A percentile compares a stretch with the other conserved stretches of the same genome.
phyloP scores from a whole-genome alignment of 2,797 vertebrate genomes.

The Takifugu rubripes region DNA sequence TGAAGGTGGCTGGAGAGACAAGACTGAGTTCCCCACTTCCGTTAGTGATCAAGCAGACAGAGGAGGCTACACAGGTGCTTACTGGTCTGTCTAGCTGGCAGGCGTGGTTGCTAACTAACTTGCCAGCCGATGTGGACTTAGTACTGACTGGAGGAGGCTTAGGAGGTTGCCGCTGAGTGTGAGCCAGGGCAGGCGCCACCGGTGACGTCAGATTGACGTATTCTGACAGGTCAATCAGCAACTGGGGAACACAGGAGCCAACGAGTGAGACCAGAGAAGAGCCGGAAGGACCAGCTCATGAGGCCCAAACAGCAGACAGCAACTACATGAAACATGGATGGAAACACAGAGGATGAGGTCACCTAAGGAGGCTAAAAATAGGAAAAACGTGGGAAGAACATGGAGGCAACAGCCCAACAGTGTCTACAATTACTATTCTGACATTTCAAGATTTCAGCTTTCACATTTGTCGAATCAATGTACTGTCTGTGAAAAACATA shows the following conservation, averaged over 20 bases:
- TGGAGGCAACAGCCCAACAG: conserved; percentile 17
- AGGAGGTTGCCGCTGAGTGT: conserved; percentile 50
- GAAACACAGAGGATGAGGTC: conserved; percentile 13
- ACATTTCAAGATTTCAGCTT: too few species aligned
- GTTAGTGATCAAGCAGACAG: too few species aligned
- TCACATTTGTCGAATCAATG: too few species aligned
- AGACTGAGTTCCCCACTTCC: neutral
- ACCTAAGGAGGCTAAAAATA: neutral
- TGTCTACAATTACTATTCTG: neutral
- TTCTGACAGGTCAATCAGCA: conserved; percentile 71
- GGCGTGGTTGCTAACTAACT: conserved; percentile 44
- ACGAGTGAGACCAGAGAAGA: conserved; percentile 58
- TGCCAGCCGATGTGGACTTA: conserved; percentile 23
- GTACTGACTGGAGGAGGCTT: conserved; percentile 58
- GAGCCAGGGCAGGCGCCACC: conserved; percentile 24
- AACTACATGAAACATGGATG: conserved; percentile 20
- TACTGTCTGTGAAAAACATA: too few species aligned
- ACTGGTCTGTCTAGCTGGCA: conserved; percentile 44
- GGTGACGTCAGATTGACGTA: conserved; percentile 57
- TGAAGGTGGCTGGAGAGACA: neutral
- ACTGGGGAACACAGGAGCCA: conserved; percentile 70
- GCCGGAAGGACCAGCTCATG: conserved; percentile 16
- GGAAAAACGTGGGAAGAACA: conserved; percentile 4
- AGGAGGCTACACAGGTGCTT: conserved; percentile 34
- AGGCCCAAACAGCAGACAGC: conserved; percentile 10